A percentile compares a stretch with the other conserved stretches of the same genome.
Conservation (phyloP, 1,140 invertebrate species). For the Hylaeus volcanicus region DNA sequence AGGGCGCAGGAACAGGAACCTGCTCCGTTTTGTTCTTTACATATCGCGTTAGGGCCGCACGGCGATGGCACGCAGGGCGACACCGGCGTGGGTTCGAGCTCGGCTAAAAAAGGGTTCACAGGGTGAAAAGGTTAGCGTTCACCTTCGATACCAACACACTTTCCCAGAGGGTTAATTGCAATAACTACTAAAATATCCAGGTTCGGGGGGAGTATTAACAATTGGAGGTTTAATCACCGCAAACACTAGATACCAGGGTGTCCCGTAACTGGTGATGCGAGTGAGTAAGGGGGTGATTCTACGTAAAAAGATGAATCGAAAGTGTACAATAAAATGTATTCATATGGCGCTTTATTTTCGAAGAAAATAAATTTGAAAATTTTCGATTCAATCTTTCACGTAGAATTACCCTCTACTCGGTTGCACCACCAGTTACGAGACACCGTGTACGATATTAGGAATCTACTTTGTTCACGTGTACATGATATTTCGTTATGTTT, state of each 20-base stretch:
- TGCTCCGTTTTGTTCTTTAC: constrained; percentile 78
- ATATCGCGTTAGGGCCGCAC: constrained; percentile 84
- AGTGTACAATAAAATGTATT: too few species aligned
- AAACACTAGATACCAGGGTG: not conserved
- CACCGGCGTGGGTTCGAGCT: constrained; percentile 67
- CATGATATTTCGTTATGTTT: not conserved
- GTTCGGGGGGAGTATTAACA: not conserved
- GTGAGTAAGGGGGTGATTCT: too few species aligned
- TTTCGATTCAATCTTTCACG: too few species aligned
- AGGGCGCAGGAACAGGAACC: constrained; percentile 84
- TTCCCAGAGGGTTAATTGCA: constrained; percentile 14
- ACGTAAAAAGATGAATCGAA: too few species aligned
- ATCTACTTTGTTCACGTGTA: not conserved
- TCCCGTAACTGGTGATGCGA: too few species aligned
- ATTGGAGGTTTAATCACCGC: not conserved
- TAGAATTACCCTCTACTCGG: too few species aligned
- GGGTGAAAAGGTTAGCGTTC: constrained; percentile 40
- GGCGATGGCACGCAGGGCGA: constrained; percentile 90
- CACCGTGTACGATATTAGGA: not conserved
- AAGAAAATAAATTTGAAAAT: too few species aligned
- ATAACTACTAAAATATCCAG: not conserved
- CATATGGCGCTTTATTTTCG: too few species aligned
- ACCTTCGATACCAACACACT: constrained; percentile 21
- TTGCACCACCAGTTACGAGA: too few species aligned
- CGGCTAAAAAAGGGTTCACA: constrained; percentile 28